Evolutionary conservation across 2,113 vertebrate species (phyloP), one percentile per base, ranked within the genome.

Genomic region (Azemiops feae): DNA sequence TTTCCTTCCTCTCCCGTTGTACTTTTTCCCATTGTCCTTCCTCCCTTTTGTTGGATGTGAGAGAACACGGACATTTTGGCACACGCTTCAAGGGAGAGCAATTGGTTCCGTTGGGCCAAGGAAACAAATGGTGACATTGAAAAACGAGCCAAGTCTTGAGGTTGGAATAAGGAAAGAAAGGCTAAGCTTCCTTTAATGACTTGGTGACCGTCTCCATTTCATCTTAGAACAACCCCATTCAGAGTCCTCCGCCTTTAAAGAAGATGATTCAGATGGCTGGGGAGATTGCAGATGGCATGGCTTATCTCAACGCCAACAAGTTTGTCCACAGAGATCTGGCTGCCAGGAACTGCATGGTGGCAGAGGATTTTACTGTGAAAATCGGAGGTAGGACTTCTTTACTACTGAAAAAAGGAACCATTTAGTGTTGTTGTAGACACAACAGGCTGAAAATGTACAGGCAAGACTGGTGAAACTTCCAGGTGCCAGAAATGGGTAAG

Each of bases 191-290:
- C 50, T 96, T 87, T 4, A 20, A 34, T 69, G 0, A 0, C 23
- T 43, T 43, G 1, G 20, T 54, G 53, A 92, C 23, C 91, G 18
- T 9, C 55, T 43, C 69, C 8, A 20, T 43, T 88, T 43, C 5
- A 54, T 92, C 95, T 91, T 97, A 99, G 98, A 99, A 97, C 89
- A 97, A 98, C 52, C 97, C 98, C 23, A 98, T 96, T 90, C 98
- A 98, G 92, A 94, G 97, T 4, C 98, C 99, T n/a, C 99, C 99
- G 3, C 98, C 98, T 0, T 98, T 99, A 87, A 99, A 99, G 97
- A 99, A 99, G 98, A 99, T 99, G 99, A 99, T 98, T 96, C 99
- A 99, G 98, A 99, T 99, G 99, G 98, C 99, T 0, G 99, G 99
- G 0, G 99, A 99, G 97, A 99, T 99, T 22, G 99, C 99, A 0